phyloP scores from a whole-genome alignment of 2,888 invertebrate species.

The Sphaerophoria rueppellii region DNA sequence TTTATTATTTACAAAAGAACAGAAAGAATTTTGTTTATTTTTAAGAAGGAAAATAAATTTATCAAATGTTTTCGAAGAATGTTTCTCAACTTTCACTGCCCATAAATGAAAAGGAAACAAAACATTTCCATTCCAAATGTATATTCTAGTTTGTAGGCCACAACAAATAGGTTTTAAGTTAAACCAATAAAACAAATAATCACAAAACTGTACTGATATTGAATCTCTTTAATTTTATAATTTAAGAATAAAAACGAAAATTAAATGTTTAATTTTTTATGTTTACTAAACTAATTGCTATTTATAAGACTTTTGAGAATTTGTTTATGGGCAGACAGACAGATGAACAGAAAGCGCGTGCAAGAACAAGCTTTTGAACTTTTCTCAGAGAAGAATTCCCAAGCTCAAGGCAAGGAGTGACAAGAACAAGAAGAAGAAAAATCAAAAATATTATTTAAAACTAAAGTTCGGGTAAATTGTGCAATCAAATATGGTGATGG shows the following conservation, averaged over 20 bases:
- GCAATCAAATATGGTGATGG: constrained; percentile 89
- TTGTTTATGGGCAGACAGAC: constrained; percentile 63
- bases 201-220: constrained; percentile 70
- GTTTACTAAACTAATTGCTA: constrained; percentile 30
- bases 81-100: constrained; percentile 46
- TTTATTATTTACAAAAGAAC: constrained; percentile 3
- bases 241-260: constrained; percentile 34
- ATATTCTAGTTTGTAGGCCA: constrained; percentile 38
- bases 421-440: constrained; percentile 84
- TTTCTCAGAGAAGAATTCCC: constrained; percentile 73
- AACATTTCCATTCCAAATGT: constrained; percentile 43
- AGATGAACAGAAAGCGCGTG: constrained; percentile 21
- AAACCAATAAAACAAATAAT: constrained; percentile 47
- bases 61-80: constrained; percentile 35
- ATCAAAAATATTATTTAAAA: constrained; percentile 83
- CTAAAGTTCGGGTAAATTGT: constrained; percentile 88
- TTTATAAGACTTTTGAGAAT: constrained; percentile 17
- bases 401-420: constrained; percentile 82
- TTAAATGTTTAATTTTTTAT: constrained; percentile 32
- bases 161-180: constrained; percentile 41
- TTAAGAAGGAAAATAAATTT: constrained; percentile 52
- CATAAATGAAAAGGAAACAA: constrained; percentile 56
- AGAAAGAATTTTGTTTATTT: constrained; percentile 19
- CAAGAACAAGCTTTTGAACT: constrained; percentile 17
- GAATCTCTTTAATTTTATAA: constrained; percentile 67